Base-by-base conservation (phyloP, 2,797 vertebrate genomes). In the Pangasius sanitwongsei region DNA sequence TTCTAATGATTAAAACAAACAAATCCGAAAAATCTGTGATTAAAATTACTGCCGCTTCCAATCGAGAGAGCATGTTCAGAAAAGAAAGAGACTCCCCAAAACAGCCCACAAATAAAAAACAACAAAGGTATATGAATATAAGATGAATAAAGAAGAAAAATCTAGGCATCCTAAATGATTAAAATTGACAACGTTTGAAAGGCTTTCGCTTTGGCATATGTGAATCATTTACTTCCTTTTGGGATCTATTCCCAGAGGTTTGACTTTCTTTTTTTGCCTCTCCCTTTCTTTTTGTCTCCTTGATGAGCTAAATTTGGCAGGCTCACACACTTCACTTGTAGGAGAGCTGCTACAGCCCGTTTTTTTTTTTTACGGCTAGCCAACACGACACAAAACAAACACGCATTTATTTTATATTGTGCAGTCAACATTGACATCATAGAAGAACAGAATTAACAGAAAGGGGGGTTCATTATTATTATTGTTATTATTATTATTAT, bases 171-270 rank as follows among this genome's bases (percentile, higher is more conserved):
- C 3, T 96, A 95, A 96, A 96, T 96, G 96, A 96, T 96, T 96
- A 93, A 96, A 95, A 94, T 95, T 92, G 93, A 95, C 93, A 93
- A 92, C 92, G 94, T 95, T 95, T 92, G 89, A 93, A 92, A 95
- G 94, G 93, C 95, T 94, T 96, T 96, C 95, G 94, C 95, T 94
- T 94, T 92, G 92, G 94, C 96, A 95, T 96, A 96, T 96, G 96
- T 96, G 96, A 97, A 97, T 96, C 94, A 96, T 96, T 96, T 94
- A 94, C 95, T 96, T 97, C 95, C 96, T 95, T 96, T 97, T 96
- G 96, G 96, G 97, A 97, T 95, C 95, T 90, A 94, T 95, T 96
- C 96, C 96, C 96, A 93, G 94, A 94, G 95, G 96, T 92, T 92
- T 91, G 94, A 92, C 93, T 69, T 61, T 82, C 63, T 53, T 53